A percentile compares a stretch with the other conserved stretches of the same genome.
These are phyloP conservation scores for Eulithis testata DNA, from an alignment of 2,888 invertebrate genomes.

Conservation along the genomic window DNA sequence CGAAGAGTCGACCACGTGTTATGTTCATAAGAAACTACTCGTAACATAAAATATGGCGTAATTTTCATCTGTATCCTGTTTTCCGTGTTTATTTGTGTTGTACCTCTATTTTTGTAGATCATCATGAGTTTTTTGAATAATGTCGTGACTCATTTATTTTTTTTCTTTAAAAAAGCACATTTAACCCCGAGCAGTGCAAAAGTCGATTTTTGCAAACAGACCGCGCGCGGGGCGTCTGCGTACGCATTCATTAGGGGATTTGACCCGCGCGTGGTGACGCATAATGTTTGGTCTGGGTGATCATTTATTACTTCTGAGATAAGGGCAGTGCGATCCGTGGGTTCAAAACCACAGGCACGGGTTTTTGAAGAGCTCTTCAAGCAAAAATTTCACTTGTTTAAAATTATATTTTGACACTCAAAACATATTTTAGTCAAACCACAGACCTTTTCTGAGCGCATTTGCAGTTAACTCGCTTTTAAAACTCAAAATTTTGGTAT, in stretches of 20 bases:
- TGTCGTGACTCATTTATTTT: neutral
- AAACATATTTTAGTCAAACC: too few species aligned
- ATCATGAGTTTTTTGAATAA: neutral
- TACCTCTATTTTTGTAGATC: too few species aligned
- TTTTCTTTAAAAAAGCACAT: neutral
- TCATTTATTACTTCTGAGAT: slow-evolving; percentile 65
- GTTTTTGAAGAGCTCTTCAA: slow-evolving; percentile 5
- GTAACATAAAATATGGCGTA: too few species aligned
- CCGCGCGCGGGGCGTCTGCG: slow-evolving; percentile 54
- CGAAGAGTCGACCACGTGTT: too few species aligned
- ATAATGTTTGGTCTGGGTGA: slow-evolving; percentile 64
- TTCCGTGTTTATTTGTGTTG: too few species aligned
- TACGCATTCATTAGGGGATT: slow-evolving; percentile 69
- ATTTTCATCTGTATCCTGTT: too few species aligned
- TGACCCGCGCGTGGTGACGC: slow-evolving; percentile 70
- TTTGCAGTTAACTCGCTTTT: too few species aligned
- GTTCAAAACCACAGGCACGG: slow-evolving; percentile 8
- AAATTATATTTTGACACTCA: too few species aligned
- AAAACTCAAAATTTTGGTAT: too few species aligned
- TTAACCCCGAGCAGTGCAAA: slow-evolving; percentile 38
- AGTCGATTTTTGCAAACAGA: slow-evolving; percentile 63
- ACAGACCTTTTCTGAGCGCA: too few species aligned
- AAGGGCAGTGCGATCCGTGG: slow-evolving; percentile 47
- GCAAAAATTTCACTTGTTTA: neutral
- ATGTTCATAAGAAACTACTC: too few species aligned